Base-by-base conservation (phyloP, 2,888 invertebrate species). In the Thymelicus sylvestris region DNA sequence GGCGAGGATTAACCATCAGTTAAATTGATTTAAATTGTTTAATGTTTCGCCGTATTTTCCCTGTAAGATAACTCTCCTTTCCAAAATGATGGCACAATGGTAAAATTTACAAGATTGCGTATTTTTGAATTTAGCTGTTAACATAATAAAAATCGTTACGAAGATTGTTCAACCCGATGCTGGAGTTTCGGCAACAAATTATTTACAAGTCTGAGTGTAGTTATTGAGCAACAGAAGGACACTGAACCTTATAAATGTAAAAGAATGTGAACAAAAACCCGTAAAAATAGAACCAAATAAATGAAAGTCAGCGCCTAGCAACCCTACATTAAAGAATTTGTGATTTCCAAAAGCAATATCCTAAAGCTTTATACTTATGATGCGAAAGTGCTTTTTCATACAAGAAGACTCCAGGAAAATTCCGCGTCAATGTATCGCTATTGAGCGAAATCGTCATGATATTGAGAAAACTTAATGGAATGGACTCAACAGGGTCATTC, bases 261-360 rank as follows among this genome's bases (percentile, higher is more conserved):
- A 15, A 52, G 7, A 52, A 15, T 6, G 50, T 52, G 8, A 52
- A 52, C 50, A 19, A 7, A 41, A 10, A 15, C 10, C 41, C 7
- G 60, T 5, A n/a, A n/a, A 24, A 61, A 41, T 6, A 10, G 4
- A 15, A 15, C 41, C 4, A n/a, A 41, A 13, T n/a, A 41, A 41
- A 61, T 8, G 50, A 44, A 47, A 47, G 24, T 13, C 12, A 62
- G 12, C 41, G 44, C 12, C 15, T 19, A 48, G 47, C 65, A 66
- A 19, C 65, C 65, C 65, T 66, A n/a, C 19, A 41, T 57, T 13
- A 59, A 64, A 64, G 69, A 69, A 69, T 69, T 69, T 48, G 48
- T 69, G 64, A 69, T 69, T 69, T 59, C 48, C 38, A 47, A 69
- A 59, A 64, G 69, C 69, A 69, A 69, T 64, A 48, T 65, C 59